Evolutionary conservation across 2,113 vertebrate genomes (phyloP).

Genomic region (Pseudorasbora parva): DNA sequence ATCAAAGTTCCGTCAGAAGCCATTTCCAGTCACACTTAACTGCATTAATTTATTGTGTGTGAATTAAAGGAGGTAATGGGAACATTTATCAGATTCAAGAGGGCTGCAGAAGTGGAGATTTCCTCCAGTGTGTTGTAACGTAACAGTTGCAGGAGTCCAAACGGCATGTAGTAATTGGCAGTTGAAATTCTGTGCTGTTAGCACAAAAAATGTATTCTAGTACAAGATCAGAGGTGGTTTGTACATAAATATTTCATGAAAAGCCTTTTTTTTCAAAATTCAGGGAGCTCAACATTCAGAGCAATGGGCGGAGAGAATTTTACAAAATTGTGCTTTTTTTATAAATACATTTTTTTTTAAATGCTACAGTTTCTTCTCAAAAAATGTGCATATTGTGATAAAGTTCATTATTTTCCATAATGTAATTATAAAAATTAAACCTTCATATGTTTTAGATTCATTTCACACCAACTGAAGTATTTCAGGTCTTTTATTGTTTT

Average conservation of each 20-base stretch:
- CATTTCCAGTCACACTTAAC: conserved; percentile 58
- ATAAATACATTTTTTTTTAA: no score
- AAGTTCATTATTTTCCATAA: no score
- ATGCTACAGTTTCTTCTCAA: no score
- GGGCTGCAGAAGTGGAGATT: conserved; percentile 5
- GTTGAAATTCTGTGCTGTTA: conserved; percentile 1
- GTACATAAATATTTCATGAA: conserved; percentile 15
- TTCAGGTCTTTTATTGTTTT: no score
- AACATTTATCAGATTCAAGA: conserved; percentile 51
- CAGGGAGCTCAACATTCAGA: neutral
- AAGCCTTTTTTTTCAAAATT: neutral
- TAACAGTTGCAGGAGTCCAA: neutral
- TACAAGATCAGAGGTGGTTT: conserved; percentile 19
- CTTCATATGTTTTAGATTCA: no score
- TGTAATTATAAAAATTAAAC: no score
- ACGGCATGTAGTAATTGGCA: neutral
- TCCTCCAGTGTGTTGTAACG: conserved; percentile 18
- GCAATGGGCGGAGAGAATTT: neutral
- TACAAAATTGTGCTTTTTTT: no score
- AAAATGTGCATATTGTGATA: no score
- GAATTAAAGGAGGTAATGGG: conserved; percentile 49
- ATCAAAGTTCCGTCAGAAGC: conserved; percentile 55
- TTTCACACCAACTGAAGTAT: no score
- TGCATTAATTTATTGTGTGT: conserved; percentile 55
- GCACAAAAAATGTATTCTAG: conserved; percentile 1